A percentile compares a stretch with the other conserved stretches of the same genome.
Conservation (phyloP, 2,113 vertebrate species). For the Poeciliopsis turrubarensis region DNA sequence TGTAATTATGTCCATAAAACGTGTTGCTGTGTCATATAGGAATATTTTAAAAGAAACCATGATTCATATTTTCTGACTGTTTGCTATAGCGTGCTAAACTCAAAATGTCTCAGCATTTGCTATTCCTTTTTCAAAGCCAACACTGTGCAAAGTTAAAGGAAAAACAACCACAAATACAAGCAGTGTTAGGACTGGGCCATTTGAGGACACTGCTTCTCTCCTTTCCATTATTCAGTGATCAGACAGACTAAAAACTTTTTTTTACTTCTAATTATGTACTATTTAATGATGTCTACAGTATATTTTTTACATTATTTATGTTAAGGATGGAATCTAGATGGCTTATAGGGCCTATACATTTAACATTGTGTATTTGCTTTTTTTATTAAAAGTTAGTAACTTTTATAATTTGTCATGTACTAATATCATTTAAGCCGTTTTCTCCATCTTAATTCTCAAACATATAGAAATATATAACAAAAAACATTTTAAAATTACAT, state of each 20-base stretch:
- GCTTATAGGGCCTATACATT: too few species aligned
- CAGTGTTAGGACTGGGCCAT: neutral
- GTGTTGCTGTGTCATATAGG: constrained; percentile 3
- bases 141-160: neutral
- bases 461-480: neutral
- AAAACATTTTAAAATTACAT: neutral
- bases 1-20: constrained; percentile 6
- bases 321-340: too few species aligned
- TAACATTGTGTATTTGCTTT: too few species aligned
- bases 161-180: neutral
- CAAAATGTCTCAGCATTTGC: neutral
- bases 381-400: too few species aligned
- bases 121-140: neutral
- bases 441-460: too few species aligned
- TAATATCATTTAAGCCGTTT: too few species aligned
- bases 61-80: constrained; percentile 34
- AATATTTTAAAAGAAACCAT: constrained; percentile 1
- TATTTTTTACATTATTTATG: too few species aligned
- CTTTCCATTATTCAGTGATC: neutral
- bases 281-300: too few species aligned
- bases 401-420: too few species aligned
- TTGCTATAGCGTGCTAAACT: constrained; percentile 2
- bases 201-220: neutral
- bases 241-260: neutral
- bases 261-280: too few species aligned